Evolutionary conservation across 2,888 invertebrate species (phyloP), one percentile per base, ranked within the genome.

Genomic region (Julus scanicus): DNA sequence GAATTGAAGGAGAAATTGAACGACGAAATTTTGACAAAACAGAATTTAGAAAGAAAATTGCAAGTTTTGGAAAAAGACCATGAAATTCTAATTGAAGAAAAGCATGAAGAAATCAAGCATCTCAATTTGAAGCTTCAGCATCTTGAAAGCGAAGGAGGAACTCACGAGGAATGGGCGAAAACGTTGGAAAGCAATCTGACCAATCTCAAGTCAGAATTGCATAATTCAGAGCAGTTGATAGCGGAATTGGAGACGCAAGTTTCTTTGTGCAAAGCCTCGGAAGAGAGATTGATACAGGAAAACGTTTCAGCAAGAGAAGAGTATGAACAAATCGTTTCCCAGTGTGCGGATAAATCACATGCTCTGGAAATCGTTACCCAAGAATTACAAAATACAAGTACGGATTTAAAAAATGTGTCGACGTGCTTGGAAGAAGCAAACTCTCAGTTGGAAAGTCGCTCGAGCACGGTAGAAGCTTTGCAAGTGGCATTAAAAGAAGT

Each of bases 111-210:
- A 48, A 44, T 85, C 48, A 13, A 40, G 0, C 85, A 85, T 85
- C 85, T 85, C 6, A n/a, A 5, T 20, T 11, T 3, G n/a, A 85
- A 85, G 85, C 40, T 85, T 8, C 13, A 85, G 11, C 40, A 20
- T 15, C 44, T 85, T 15, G n/a, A 85, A 85, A 85, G 37, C 40
- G 85, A 85, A 20, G 48, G 85, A 9, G 85, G 85, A 40, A 40
- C 40, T 40, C 40, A 48, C 2, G 85, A 85, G 8, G 85, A 20
- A 5, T 85, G 85, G 85, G 85, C 20, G 8, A 85, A 85, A 40
- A 20, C 40, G 20, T 40, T 85, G 17, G 85, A 85, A 85, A 20
- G 8, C n/a, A 20, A 85, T 85, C 20, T 85, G 40, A 11, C n/a
- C 9, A 85, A 40, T 6, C 44, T 85, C 1, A 85, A 85, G 44